A percentile compares a stretch with the other conserved stretches of the same genome.
Conservation (phyloP, 2,113 vertebrate genomes). For the Balaeniceps rex region DNA sequence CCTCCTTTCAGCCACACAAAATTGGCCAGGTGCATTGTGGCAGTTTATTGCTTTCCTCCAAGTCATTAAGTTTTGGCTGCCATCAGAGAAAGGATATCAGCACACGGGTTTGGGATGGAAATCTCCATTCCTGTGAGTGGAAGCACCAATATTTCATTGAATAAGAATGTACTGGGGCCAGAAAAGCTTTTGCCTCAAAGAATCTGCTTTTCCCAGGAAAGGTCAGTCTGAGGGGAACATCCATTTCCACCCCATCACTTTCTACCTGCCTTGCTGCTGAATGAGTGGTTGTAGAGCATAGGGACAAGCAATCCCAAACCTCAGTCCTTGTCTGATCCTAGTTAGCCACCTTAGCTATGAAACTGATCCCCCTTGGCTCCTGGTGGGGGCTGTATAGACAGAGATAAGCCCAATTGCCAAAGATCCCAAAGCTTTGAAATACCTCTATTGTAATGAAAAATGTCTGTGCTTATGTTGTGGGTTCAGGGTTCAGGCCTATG, state of each 20-base stretch:
- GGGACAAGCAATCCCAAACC: neutral
- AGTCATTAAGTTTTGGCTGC: conserved; percentile 47
- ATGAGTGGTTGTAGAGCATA: neutral
- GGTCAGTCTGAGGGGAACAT: neutral
- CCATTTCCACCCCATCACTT: neutral
- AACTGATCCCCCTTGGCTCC: neutral
- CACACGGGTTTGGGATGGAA: neutral
- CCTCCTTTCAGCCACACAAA: neutral
- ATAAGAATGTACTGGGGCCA: neutral
- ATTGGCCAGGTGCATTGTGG: conserved; percentile 16
- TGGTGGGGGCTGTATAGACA: neutral
- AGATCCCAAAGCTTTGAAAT: conserved; percentile 14
- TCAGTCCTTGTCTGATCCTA: neutral
- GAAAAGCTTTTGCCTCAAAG: conserved; percentile 1
- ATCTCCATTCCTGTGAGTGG: neutral
- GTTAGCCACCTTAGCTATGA: conserved; percentile 13
- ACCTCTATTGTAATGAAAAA: neutral
- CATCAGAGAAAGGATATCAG: conserved; percentile 43
- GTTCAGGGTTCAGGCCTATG: neutral
- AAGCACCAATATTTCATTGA: conserved; percentile 16
- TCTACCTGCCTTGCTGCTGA: neutral
- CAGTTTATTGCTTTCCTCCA: conserved; percentile 29
- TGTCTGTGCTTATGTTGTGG: neutral
- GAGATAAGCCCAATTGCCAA: neutral
- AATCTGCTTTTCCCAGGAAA: conserved; percentile 28